A percentile compares a stretch with the other conserved stretches of the same genome.
phyloP scores from a whole-genome alignment of 2,113 vertebrate genomes.

The Leptobrachium ailaonicum region DNA sequence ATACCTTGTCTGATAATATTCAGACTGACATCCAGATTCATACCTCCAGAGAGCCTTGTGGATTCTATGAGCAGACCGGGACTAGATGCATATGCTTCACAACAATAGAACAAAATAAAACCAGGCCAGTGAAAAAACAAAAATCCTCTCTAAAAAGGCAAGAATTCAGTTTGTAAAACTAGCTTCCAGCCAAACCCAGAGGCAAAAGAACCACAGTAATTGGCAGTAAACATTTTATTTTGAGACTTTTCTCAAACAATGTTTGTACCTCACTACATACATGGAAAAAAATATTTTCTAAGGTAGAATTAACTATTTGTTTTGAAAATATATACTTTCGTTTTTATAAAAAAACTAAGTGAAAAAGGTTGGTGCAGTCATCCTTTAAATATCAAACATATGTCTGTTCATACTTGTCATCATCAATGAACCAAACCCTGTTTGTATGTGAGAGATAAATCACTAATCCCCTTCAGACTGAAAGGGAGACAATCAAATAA shows the following conservation, averaged over 20 bases:
- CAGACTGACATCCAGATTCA: slow-evolving; percentile 22
- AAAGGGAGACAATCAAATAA: too few relatives aligned
- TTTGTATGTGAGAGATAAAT: too few relatives aligned
- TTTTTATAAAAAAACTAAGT: too few relatives aligned
- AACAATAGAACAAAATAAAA: neutral
- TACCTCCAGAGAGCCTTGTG: neutral
- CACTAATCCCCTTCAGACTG: too few relatives aligned
- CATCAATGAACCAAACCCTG: too few relatives aligned
- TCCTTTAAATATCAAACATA: too few relatives aligned
- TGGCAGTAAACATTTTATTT: neutral
- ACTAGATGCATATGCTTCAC: neutral
- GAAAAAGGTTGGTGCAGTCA: too few relatives aligned
- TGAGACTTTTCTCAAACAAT: neutral
- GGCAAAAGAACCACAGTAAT: slow-evolving; percentile 6
- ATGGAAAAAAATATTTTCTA: too few relatives aligned
- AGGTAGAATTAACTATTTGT: too few relatives aligned
- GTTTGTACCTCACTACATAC: too few relatives aligned
- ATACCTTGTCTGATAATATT: slow-evolving; percentile 25
- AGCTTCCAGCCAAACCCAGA: neutral
- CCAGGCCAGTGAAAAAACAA: neutral
- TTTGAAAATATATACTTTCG: too few relatives aligned
- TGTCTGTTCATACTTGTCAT: too few relatives aligned
- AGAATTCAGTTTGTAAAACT: neutral
- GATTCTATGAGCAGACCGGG: neutral
- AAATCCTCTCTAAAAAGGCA: neutral